phyloP scores from a whole-genome alignment of 2,888 invertebrate genomes.

The Syrista parreyssii region DNA sequence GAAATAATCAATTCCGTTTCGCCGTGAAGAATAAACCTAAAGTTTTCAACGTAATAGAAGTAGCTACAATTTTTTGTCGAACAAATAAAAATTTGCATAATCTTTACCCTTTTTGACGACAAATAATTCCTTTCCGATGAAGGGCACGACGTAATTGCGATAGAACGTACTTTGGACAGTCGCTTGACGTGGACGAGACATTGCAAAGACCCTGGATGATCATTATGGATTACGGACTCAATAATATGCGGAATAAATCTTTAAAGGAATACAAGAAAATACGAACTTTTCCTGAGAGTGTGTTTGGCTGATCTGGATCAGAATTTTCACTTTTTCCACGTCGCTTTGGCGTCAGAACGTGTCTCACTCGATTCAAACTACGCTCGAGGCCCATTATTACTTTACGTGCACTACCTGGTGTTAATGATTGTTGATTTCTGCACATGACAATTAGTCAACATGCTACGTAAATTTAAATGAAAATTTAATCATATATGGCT shows the following conservation, averaged over 20 bases:
- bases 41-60: conserved; percentile 23
- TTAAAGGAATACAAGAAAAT: background rate
- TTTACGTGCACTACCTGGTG: conserved; percentile 71
- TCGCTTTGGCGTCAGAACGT: conserved; percentile 76
- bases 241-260: conserved; percentile 17
- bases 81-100: background rate
- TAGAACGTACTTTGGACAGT: conserved; percentile 74
- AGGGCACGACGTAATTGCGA: conserved; percentile 72
- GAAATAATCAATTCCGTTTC: conserved; percentile 67
- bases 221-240: conserved; percentile 18
- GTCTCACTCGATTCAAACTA: conserved; percentile 74
- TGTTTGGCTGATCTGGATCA: conserved; percentile 61
- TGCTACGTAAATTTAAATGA: background rate
- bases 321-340: conserved; percentile 56
- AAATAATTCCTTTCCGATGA: conserved; percentile 72
- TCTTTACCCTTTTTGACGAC: conserved; percentile 74
- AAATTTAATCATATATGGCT: background rate
- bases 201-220: conserved; percentile 74
- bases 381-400: conserved; percentile 77
- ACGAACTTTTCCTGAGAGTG: conserved; percentile 68
- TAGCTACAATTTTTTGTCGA: background rate
- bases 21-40: conserved; percentile 75
- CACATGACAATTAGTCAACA: background rate
- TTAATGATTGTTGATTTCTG: conserved; percentile 51
- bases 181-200: conserved; percentile 77